phyloP scores from a whole-genome alignment of 2,113 vertebrate species.

The Phocoena sinus region DNA sequence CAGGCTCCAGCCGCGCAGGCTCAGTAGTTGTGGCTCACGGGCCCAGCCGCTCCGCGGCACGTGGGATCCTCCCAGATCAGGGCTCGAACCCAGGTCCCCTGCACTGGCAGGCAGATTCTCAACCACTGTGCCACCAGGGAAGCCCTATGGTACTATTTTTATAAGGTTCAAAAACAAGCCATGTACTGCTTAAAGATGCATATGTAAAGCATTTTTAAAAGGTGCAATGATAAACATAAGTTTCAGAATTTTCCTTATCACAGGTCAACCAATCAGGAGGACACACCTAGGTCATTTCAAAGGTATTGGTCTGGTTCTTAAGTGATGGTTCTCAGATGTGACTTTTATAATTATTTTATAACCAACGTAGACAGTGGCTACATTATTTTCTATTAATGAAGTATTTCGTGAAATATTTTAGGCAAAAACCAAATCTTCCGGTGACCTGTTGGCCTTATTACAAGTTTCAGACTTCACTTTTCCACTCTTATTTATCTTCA shows the following conservation, averaged over 20 bases:
- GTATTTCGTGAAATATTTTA: background rate
- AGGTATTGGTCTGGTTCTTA: background rate
- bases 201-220: background rate
- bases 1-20: too few species aligned
- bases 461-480: background rate
- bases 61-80: too few species aligned
- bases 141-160: too few species aligned
- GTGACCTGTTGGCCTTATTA: background rate
- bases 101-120: too few species aligned
- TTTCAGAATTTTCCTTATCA: background rate
- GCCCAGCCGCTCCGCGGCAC: too few species aligned
- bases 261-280: background rate
- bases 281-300: background rate
- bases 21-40: too few species aligned
- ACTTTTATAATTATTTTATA: background rate
- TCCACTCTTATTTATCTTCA: background rate
- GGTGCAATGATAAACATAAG: background rate
- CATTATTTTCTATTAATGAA: background rate
- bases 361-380: background rate
- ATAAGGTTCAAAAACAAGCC: background rate
- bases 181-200: background rate
- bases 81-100: too few species aligned
- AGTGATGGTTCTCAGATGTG: background rate
- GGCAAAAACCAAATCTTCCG: background rate
- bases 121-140: too few species aligned